Conservation (phyloP, 2,797 vertebrate species). For the Poeciliopsis turneri region DNA sequence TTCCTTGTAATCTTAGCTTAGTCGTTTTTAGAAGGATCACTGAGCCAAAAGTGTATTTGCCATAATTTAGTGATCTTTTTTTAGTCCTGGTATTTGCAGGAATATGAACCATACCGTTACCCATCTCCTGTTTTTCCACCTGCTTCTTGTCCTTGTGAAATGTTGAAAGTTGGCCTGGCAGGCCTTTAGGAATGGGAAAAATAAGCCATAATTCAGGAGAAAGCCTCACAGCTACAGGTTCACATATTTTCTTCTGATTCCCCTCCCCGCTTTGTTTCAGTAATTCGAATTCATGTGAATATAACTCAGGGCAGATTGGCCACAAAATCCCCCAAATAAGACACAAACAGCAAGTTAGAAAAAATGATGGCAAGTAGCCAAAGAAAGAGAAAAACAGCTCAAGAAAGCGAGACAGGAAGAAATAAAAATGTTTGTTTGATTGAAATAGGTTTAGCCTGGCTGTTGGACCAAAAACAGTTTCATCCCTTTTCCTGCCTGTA, state of each 20-base stretch:
- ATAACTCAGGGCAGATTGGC: conserved; percentile 25
- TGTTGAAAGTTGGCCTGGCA: conserved; percentile 75
- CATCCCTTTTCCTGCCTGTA: conserved; percentile 23
- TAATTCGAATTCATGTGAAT: conserved; percentile 55
- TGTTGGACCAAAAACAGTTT: conserved; percentile 41
- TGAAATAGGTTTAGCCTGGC: conserved; percentile 53
- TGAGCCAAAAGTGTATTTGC: neutral
- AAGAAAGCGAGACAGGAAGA: conserved; percentile 4
- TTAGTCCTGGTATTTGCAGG: conserved; percentile 27
- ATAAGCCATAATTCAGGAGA: conserved; percentile 81
- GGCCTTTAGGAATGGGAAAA: conserved; percentile 67
- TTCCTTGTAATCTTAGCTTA: conserved; percentile 1
- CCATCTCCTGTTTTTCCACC: conserved; percentile 17
- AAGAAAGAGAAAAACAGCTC: neutral
- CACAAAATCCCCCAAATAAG: conserved; percentile 6
- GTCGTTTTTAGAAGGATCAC: neutral
- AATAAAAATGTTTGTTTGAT: conserved; percentile 42
- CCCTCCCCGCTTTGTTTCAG: conserved; percentile 8
- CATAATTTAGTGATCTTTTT: conserved; percentile 1
- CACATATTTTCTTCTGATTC: conserved; percentile 26
- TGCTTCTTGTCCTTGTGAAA: conserved; percentile 56
- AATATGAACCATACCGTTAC: conserved; percentile 14
- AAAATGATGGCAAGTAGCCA: conserved; percentile 6
- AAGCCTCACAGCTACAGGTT: conserved; percentile 53
- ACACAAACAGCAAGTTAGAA: conserved; percentile 20